phyloP scores from a whole-genome alignment of 2,888 invertebrate genomes.

The Dugesia japonica region DNA sequence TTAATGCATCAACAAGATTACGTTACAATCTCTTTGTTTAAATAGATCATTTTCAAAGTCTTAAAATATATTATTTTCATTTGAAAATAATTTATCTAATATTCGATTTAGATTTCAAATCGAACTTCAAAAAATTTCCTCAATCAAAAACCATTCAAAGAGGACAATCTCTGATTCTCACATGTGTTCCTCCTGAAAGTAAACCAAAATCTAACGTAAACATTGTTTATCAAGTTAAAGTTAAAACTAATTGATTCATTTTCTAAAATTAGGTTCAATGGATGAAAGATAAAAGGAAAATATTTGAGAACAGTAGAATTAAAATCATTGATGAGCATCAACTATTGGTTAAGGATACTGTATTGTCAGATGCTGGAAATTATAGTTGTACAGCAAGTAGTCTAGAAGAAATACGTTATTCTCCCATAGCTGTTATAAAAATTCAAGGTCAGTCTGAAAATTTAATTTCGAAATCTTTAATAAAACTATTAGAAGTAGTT shows the following conservation, averaged over 20 bases:
- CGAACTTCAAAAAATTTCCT: slow-evolving; percentile 23
- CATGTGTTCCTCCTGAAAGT: slow-evolving; percentile 27
- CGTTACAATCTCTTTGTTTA: no score
- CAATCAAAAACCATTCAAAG: neutral
- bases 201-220: slow-evolving; percentile 24
- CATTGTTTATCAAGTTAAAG: no score
- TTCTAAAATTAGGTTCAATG: neutral
- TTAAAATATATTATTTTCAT: no score
- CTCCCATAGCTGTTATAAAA: neutral
- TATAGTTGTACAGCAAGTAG: neutral
- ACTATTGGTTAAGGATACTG: neutral
- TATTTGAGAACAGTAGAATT: neutral
- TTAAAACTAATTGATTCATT: no score
- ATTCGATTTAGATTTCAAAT: slow-evolving; percentile 23
- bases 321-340: neutral
- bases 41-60: no score
- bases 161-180: slow-evolving; percentile 10
- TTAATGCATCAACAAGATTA: no score
- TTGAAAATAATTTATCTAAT: no score
- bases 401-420: neutral
- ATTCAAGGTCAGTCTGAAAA: neutral
- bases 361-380: neutral
- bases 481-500: neutral
- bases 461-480: neutral
- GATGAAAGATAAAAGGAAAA: neutral